A percentile compares a stretch with the other conserved stretches of the same genome.
phyloP scores from a whole-genome alignment of 2,888 invertebrate species.

The Netelia melanura region DNA sequence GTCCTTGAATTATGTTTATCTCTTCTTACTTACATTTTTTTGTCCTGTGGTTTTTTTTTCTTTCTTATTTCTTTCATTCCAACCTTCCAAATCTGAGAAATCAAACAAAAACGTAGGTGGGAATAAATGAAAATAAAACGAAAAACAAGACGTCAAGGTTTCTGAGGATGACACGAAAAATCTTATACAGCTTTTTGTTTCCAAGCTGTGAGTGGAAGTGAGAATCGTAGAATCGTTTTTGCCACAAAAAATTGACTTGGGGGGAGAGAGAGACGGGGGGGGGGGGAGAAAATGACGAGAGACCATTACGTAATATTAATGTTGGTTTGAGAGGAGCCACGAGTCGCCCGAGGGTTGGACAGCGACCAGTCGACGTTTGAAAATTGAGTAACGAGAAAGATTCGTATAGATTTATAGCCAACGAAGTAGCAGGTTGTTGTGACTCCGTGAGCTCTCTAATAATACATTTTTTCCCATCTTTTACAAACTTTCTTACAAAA shows the following conservation, averaged over 20 bases:
- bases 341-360: conserved; percentile 40
- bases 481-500: no score
- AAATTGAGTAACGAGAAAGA: conserved; percentile 57
- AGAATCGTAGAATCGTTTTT: background rate
- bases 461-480: background rate
- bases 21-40: no score
- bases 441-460: background rate
- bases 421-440: background rate
- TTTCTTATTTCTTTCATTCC: background rate
- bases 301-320: conserved; percentile 48
- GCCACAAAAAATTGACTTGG: conserved; percentile 18
- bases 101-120: background rate
- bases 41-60: no score
- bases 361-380: conserved; percentile 37
- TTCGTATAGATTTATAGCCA: background rate
- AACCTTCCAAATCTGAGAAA: background rate
- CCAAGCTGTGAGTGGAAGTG: background rate
- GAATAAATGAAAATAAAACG: conserved; percentile 14
- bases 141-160: background rate
- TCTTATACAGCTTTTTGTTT: conserved; percentile 15
- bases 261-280: background rate
- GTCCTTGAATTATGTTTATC: no score
- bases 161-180: conserved; percentile 24
- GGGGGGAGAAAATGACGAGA: background rate
- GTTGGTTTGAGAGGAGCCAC: conserved; percentile 6